These are phyloP conservation scores for Suillia variegata DNA, from an alignment of 2,888 invertebrate species.

Conservation along the genomic window DNA sequence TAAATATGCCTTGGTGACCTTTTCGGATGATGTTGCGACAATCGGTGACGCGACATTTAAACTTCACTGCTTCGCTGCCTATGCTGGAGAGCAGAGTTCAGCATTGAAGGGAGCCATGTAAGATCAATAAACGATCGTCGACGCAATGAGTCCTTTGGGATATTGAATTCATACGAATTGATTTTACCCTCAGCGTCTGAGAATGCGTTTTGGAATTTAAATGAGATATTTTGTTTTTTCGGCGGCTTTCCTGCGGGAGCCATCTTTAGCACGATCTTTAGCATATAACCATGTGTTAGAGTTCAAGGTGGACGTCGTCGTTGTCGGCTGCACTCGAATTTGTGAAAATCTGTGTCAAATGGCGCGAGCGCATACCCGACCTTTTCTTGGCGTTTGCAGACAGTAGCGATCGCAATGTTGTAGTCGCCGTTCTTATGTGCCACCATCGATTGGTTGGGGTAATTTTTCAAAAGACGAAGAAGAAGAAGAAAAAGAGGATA, in stretches of 20 bases:
- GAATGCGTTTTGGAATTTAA: conserved; percentile 21
- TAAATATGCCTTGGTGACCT: conserved; percentile 1
- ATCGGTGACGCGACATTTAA: conserved; percentile 13
- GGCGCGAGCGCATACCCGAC: conserved; percentile 26
- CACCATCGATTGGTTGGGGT: neutral
- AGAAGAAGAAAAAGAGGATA: too few species aligned
- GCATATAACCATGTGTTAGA: conserved; percentile 1
- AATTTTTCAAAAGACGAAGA: conserved; percentile 17
- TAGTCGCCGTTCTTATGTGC: neutral
- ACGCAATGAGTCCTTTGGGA: conserved; percentile 9
- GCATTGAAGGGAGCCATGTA: neutral
- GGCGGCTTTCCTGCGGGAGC: too few species aligned
- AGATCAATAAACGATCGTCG: neutral
- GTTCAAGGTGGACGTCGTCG: conserved; percentile 8
- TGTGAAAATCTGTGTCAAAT: conserved; percentile 38
- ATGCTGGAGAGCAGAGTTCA: conserved; percentile 2
- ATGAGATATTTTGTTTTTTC: conserved; percentile 11
- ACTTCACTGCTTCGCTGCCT: neutral
- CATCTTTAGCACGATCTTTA: conserved; percentile 8
- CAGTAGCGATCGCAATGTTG: too few species aligned
- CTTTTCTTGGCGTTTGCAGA: conserved; percentile 5
- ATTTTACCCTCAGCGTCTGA: neutral
- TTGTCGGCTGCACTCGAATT: conserved; percentile 26
- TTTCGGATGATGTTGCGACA: neutral
- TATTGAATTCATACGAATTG: conserved; percentile 1